These are phyloP conservation scores for Coptodon rendalli DNA, from an alignment of 2,113 vertebrate genomes.

Conservation along the genomic window DNA sequence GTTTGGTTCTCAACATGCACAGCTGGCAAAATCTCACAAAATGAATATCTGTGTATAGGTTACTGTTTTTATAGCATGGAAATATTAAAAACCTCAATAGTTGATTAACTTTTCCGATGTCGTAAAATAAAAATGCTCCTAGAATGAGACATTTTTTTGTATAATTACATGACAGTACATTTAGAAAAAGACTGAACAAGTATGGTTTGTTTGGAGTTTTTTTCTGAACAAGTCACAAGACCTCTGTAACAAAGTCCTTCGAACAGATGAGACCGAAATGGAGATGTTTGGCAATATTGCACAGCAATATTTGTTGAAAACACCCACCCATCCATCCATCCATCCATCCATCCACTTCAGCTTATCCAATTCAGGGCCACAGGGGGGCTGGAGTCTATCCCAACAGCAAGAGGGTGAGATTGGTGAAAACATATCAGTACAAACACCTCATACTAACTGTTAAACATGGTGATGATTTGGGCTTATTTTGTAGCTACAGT, in stretches of 20 bases:
- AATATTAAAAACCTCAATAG: background rate
- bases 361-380: background rate
- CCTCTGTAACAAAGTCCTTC: fast-evolving
- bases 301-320: background rate
- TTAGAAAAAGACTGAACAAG: background rate
- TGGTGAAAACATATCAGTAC: background rate
- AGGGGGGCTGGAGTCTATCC: background rate
- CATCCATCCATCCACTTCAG: background rate
- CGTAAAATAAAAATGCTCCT: background rate
- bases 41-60: background rate
- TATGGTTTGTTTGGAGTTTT: background rate
- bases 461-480: background rate
- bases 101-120: background rate
- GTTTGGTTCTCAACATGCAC: background rate
- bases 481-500: background rate
- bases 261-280: fast-evolving
- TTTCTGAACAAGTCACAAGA: background rate
- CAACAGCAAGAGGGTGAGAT: background rate
- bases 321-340: fast-evolving
- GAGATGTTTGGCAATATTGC: background rate
- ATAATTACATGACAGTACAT: background rate
- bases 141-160: background rate
- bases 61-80: background rate
- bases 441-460: background rate
- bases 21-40: background rate